Percentiles rank a stretch among this genome's conserved stretches.
phyloP scores from a whole-genome alignment of 30 jellyfish, hydroid and myxozoan genomes.

The Catostylus mosaicus region DNA sequence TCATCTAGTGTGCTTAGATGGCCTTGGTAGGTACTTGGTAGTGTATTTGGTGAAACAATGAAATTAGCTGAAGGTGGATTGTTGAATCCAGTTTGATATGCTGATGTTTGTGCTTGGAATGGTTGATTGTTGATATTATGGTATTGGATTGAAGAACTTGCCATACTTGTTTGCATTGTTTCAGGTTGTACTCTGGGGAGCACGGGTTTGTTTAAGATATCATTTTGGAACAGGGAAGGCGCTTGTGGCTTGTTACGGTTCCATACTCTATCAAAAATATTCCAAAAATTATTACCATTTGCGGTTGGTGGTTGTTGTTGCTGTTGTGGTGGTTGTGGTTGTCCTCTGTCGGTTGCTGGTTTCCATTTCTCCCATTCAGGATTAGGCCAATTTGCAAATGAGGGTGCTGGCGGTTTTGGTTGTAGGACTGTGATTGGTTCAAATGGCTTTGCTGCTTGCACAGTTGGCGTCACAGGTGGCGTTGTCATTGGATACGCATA shows the following conservation, averaged over 20 bases:
- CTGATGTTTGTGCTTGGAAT: constrained; percentile 65
- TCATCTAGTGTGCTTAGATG: constrained; percentile 30
- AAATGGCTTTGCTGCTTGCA: constrained; percentile 40
- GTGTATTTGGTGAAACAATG: constrained; percentile 39
- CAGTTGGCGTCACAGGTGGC: constrained; percentile 43
- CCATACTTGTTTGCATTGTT: constrained; percentile 37
- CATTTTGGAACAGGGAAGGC: constrained; percentile 42
- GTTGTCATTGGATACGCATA: constrained; percentile 65
- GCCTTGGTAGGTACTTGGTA: constrained; percentile 62
- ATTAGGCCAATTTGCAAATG: constrained; percentile 6
- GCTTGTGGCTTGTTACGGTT: constrained; percentile 31
- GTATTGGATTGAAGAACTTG: constrained; percentile 50
- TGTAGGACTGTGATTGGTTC: constrained; percentile 39
- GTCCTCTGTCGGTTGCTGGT: constrained; percentile 27
- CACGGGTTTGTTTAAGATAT: constrained; percentile 16
- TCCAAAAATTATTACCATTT: constrained; percentile 55
- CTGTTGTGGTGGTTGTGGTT: constrained; percentile 30
- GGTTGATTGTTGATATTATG: constrained; percentile 46
- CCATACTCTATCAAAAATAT: constrained; percentile 39
- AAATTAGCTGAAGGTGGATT: constrained; percentile 34
- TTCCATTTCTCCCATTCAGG: constrained; percentile 32
- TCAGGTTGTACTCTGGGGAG: constrained; percentile 6
- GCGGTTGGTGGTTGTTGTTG: constrained; percentile 38
- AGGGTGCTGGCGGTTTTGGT: constrained; percentile 56
- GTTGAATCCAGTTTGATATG: constrained; percentile 43